These are phyloP conservation scores for Heteromormyrus szaboi DNA, from an alignment of 2,797 vertebrate genomes.

Conservation along the genomic window DNA sequence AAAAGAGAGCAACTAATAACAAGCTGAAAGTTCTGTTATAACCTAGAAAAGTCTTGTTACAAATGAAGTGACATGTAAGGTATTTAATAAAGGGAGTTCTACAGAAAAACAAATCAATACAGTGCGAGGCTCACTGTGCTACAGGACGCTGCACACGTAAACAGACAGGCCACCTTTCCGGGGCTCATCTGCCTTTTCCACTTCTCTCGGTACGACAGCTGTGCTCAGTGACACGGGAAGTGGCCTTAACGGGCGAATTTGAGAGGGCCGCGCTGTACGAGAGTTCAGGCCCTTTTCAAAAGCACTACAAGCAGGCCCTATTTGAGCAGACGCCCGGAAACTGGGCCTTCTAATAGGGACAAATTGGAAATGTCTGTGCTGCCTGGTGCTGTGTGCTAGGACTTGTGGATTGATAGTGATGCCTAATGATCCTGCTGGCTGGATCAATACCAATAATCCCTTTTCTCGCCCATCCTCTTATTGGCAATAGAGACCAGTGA, in stretches of 20 bases:
- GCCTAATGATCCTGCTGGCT: constrained; percentile 99
- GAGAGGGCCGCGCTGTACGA: constrained; percentile 11
- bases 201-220: neutral
- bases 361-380: constrained; percentile 98
- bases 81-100: constrained; percentile 5
- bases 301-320: constrained; percentile 61
- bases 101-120: neutral
- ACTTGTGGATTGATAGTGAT: constrained; percentile 99
- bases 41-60: neutral
- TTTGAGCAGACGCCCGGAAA: constrained; percentile 80
- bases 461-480: constrained; percentile 91
- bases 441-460: constrained; percentile 99
- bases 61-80: constrained; percentile 7
- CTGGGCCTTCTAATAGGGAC: constrained; percentile 93
- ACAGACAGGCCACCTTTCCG: neutral
- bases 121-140: neutral
- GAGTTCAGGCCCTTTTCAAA: constrained; percentile 49
- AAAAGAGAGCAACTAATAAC: neutral
- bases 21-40: neutral
- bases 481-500: constrained; percentile 76
- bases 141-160: neutral
- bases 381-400: constrained; percentile 84
- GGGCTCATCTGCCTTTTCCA: neutral
- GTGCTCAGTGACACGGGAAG: neutral
- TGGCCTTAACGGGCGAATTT: neutral